phyloP scores from a whole-genome alignment of 2,888 invertebrate genomes.

The Gastrophysa polygoni region DNA sequence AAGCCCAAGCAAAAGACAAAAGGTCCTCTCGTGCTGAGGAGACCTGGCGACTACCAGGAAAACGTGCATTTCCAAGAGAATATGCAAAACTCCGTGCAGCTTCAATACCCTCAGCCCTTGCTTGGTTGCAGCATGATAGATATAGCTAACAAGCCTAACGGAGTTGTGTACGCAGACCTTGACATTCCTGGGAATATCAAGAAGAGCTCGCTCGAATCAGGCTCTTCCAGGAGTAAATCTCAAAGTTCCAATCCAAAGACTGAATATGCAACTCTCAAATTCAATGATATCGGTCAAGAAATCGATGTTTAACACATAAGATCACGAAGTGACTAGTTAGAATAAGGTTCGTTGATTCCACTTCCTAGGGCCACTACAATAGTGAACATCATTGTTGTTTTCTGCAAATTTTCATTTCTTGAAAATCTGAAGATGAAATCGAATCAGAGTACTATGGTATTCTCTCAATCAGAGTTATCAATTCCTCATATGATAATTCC shows the following conservation, averaged over 20 bases:
- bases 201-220: conserved; percentile 41
- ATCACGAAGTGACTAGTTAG: conserved; percentile 38
- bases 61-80: conserved; percentile 52
- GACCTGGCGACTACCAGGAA: conserved; percentile 53
- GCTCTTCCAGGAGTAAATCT: conserved; percentile 42
- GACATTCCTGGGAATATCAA: conserved; percentile 53
- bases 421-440: too few species aligned
- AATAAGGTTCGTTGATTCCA: conserved; percentile 45
- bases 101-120: conserved; percentile 58
- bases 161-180: conserved; percentile 60
- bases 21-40: conserved; percentile 53
- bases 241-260: conserved; percentile 59
- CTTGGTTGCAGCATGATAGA: conserved; percentile 41
- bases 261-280: conserved; percentile 70
- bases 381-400: too few species aligned
- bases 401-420: too few species aligned
- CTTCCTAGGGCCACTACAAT: too few species aligned
- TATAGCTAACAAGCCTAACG: conserved; percentile 52
- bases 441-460: too few species aligned
- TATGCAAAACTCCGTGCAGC: conserved; percentile 54
- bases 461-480: too few species aligned
- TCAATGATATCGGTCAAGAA: conserved; percentile 71
- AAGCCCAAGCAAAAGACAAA: conserved; percentile 53
- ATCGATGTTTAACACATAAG: conserved; percentile 69
- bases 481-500: too few species aligned